Evolutionary conservation across 2,797 vertebrate species (phyloP).

Genomic region (Sebastes flavidus): DNA sequence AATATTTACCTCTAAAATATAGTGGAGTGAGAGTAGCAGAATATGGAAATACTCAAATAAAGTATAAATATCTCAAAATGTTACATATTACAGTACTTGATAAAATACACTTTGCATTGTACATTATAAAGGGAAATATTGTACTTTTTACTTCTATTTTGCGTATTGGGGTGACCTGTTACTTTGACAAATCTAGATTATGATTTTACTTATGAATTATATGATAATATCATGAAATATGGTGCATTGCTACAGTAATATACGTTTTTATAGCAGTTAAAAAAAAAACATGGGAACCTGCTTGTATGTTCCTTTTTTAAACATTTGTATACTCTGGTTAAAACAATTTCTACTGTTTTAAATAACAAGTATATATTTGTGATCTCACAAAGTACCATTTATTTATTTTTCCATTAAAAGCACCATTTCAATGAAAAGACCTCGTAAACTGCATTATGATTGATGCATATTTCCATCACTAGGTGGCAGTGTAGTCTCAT

Average conservation of each 20-base stretch:
- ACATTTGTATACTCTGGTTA: no score
- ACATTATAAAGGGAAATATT: not conserved
- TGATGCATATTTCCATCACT: slow-evolving; percentile 6
- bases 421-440: not conserved
- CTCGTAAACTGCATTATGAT: not conserved
- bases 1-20: rapidly evolving
- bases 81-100: not conserved
- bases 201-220: not conserved
- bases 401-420: not conserved
- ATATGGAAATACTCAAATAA: not conserved
- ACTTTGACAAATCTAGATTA: not conserved
- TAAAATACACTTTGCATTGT: not conserved
- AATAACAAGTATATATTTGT: not conserved
- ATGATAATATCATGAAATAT: no score
- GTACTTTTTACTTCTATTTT: not conserved
- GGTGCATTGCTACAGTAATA: not conserved
- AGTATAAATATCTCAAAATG: not conserved
- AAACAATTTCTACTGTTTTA: not conserved
- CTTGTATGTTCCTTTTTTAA: no score
- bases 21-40: no score
- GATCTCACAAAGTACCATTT: not conserved
- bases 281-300: not conserved
- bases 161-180: not conserved
- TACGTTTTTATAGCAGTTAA: no score
- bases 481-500: slow-evolving; percentile 47